A percentile compares a stretch with the other conserved stretches of the same genome.
Conservation (phyloP, 2,888 invertebrate species). For the Asteroscopus sphinx region DNA sequence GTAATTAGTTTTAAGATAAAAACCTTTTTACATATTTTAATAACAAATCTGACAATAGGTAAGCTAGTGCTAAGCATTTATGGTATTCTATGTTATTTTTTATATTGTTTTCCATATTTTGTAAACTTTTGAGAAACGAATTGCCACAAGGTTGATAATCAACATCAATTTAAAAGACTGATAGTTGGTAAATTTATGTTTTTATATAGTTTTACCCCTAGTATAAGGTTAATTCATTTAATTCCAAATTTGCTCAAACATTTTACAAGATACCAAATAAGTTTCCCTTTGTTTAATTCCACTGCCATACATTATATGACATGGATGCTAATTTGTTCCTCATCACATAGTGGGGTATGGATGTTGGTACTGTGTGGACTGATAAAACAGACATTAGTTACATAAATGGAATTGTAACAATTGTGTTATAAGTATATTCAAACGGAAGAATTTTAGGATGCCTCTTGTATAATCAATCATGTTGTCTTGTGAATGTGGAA, state of each 20-base stretch:
- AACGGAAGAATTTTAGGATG: constrained; percentile 16
- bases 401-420: constrained; percentile 50
- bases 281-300: constrained; percentile 74
- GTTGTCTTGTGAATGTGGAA: constrained; percentile 10
- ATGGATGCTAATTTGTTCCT: constrained; percentile 35
- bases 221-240: constrained; percentile 85
- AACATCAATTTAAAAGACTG: constrained; percentile 91
- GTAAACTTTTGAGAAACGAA: constrained; percentile 89
- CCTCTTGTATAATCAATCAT: constrained; percentile 7
- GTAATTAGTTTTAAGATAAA: constrained; percentile 45
- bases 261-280: constrained; percentile 70
- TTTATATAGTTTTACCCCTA: constrained; percentile 89
- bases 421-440: too few species aligned
- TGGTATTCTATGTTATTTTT: constrained; percentile 46
- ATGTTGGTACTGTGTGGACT: constrained; percentile 35
- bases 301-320: constrained; percentile 65
- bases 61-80: constrained; percentile 68
- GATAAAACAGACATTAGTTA: constrained; percentile 37
- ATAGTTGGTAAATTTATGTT: constrained; percentile 89
- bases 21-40: constrained; percentile 47
- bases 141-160: constrained; percentile 87
- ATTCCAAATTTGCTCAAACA: constrained; percentile 88
- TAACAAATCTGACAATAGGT: constrained; percentile 76
- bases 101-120: constrained; percentile 68
- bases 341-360: constrained; percentile 30